Base-by-base conservation (phyloP, 2,888 invertebrate species). In the Tenthredo scrophulariae region DNA sequence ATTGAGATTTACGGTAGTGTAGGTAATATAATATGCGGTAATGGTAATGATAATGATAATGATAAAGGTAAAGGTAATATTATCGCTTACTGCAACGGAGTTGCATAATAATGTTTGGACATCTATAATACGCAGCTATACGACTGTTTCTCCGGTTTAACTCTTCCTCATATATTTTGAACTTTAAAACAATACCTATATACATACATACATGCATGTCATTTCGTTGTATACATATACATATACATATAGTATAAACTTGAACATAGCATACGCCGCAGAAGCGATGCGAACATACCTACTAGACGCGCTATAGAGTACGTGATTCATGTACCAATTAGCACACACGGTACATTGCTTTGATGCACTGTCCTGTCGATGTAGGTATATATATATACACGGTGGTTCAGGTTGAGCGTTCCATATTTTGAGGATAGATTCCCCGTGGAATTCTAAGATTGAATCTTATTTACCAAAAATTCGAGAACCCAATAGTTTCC, bases 281-380 rank as follows among this genome's bases (percentile, higher is more conserved):
- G 26, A 26, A 70, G 70, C 33, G 22, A 72, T 72, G n/a, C n/a
- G 70, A 33, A 72, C 70, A 74, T 74, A 43, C 22, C 72, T 74
- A 74, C 72, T 43, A 74, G 72, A 67, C 26, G 26, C 62, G 26
- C 67, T 67, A 67, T 74, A 86, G 87, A 89, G 90, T 89, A 89
- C 89, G 90, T 91, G 91, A 91, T 91, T 91, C 91, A 91, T 91
- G 89, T 89, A 91, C 91, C 91, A 91, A 91, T 91, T 91, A 91
- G 88, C 89, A 88, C 88, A 88, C 87, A 90, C 88, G 88, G 79
- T 77, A 80, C 62, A 40, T 77, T 54, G 54, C 77, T 50, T 77
- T 33, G 77, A 77, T 77, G 77, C 77, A 77, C 77, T 77, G 33
- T 77, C 46, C 37, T 74, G 29, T 62, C n/a, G n/a, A 22, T 40